Percentiles rank a stretch among this genome's conserved stretches.
phyloP scores from a whole-genome alignment of 2,888 invertebrate genomes.

The Unio delphinus region DNA sequence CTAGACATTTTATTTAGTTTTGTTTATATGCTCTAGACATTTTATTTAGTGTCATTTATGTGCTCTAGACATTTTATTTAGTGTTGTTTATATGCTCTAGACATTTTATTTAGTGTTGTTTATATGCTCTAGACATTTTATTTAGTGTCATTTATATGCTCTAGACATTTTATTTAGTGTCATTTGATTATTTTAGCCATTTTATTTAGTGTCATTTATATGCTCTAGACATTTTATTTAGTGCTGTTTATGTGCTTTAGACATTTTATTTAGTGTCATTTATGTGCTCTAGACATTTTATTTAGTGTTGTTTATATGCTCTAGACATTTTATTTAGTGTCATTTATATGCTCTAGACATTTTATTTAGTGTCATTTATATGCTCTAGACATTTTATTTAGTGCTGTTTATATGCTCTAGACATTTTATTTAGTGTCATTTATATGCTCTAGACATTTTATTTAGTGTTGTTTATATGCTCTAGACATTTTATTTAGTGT shows the following conservation, averaged over 20 bases:
- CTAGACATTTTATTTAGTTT: constrained; percentile 7
- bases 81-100: constrained; percentile 72
- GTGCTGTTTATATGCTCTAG: background rate
- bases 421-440: background rate
- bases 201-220: background rate
- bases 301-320: constrained; percentile 44
- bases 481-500: background rate
- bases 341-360: background rate
- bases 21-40: background rate
- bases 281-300: background rate
- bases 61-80: background rate
- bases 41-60: background rate
- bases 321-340: constrained; percentile 74
- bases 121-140: background rate
- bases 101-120: constrained; percentile 67
- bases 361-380: background rate
- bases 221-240: constrained; percentile 5
- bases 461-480: background rate
- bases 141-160: background rate
- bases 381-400: background rate
- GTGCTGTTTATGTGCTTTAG: background rate
- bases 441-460: background rate
- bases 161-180: background rate
- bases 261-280: background rate
- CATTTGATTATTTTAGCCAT: background rate